Conservation (phyloP, 2,113 vertebrate species). For the Phyllostomus discolor region DNA sequence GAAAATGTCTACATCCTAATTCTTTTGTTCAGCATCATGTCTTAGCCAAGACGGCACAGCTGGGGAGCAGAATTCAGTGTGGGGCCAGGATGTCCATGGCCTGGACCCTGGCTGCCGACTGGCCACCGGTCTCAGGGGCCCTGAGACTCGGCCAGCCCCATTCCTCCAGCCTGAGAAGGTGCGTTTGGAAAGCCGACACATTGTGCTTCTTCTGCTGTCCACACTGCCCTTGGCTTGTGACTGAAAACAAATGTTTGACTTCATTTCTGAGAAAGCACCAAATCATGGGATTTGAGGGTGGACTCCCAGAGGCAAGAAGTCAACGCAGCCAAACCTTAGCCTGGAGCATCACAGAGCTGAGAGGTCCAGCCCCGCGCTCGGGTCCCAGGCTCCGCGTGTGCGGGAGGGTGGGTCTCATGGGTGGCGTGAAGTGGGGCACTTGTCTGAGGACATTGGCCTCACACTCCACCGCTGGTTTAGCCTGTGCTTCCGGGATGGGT, state of each 20-base stretch:
- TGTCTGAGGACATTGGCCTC: background rate
- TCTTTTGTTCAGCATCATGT: conserved; percentile 13
- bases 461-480: background rate
- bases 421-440: background rate
- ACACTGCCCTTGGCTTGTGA: background rate
- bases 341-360: background rate
- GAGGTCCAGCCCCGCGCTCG: background rate
- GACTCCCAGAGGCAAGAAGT: background rate
- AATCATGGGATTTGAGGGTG: background rate
- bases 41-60: background rate
- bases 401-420: background rate
- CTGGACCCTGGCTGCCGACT: background rate
- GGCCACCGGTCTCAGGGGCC: background rate
- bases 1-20: background rate
- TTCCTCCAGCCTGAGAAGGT: background rate
- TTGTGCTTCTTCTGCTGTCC: background rate
- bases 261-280: background rate
- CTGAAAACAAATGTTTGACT: background rate
- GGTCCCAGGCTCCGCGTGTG: fast-evolving
- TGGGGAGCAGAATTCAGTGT: fast-evolving
- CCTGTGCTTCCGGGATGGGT: background rate
- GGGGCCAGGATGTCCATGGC: fast-evolving
- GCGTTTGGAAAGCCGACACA: background rate
- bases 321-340: fast-evolving
- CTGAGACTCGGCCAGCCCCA: no score